Percentiles rank a stretch among this genome's conserved stretches.
These are phyloP conservation scores for Lates calcarifer DNA, from an alignment of 2,113 vertebrate species.

Conservation along the genomic window DNA sequence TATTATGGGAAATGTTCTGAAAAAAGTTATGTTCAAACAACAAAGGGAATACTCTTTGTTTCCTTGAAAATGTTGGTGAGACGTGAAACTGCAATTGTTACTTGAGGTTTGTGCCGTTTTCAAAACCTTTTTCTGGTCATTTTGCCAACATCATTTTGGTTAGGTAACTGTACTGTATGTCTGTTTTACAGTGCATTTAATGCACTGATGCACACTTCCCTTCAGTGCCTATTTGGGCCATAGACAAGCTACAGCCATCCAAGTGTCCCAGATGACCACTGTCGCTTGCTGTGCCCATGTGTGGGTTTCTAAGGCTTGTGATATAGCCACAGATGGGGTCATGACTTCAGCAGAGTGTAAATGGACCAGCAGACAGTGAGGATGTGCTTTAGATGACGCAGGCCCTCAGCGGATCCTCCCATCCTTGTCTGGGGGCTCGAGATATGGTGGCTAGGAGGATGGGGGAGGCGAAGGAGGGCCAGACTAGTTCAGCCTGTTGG, in stretches of 20 bases:
- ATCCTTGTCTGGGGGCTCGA: not conserved
- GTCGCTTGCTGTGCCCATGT: constrained; percentile 38
- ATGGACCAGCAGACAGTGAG: constrained; percentile 29
- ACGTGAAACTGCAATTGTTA: not conserved
- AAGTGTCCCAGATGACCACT: constrained; percentile 49
- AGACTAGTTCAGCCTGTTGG: constrained; percentile 64
- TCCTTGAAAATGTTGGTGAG: not conserved
- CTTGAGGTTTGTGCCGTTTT: constrained; percentile 11
- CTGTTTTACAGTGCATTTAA: constrained; percentile 45
- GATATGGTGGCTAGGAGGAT: constrained; percentile 28
- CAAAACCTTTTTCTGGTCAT: constrained; percentile 1
- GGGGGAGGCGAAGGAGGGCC: constrained; percentile 43
- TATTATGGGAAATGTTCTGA: not conserved
- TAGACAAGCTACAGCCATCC: constrained; percentile 23
- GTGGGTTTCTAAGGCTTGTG: constrained; percentile 14
- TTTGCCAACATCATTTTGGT: constrained; percentile 23
- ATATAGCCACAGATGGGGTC: constrained; percentile 58
- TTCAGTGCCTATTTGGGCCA: constrained; percentile 59
- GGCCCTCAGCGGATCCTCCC: constrained; percentile 12
- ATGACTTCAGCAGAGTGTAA: constrained; percentile 47
- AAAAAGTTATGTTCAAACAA: not conserved
- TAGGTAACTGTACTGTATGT: constrained; percentile 18
- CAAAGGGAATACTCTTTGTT: not conserved
- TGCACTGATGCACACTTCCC: constrained; percentile 44
- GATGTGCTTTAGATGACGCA: constrained; percentile 21